These are phyloP conservation scores for Phania funesta DNA, from an alignment of 2,888 invertebrate species.

Conservation along the genomic window DNA sequence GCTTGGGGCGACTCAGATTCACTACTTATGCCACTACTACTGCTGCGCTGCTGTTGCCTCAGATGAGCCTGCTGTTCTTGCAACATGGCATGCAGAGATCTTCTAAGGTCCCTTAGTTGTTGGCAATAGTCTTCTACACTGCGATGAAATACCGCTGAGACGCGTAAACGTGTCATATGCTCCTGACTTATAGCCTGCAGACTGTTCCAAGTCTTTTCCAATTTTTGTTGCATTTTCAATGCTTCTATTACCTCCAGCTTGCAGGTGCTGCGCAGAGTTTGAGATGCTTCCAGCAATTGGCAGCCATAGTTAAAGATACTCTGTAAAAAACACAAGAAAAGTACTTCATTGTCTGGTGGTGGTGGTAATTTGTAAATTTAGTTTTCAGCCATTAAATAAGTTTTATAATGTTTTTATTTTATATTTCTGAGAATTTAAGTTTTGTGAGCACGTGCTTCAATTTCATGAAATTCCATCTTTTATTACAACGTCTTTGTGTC, in stretches of 20 bases:
- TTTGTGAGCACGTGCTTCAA: conserved; percentile 64
- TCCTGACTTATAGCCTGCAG: conserved; percentile 87
- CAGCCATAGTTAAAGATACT: conserved; percentile 91
- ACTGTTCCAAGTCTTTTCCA: conserved; percentile 86
- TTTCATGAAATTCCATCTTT: conserved; percentile 23
- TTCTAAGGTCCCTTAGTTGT: conserved; percentile 83
- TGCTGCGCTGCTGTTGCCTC: conserved; percentile 72
- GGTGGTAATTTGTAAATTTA: neutral
- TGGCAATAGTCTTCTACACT: conserved; percentile 85
- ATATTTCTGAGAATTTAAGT: conserved; percentile 24
- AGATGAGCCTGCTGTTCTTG: conserved; percentile 71
- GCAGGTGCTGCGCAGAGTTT: conserved; percentile 87
- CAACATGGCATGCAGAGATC: conserved; percentile 80
- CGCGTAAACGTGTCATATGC: conserved; percentile 87
- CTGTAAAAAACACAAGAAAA: conserved; percentile 79
- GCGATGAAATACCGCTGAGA: conserved; percentile 88
- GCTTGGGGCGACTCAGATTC: conserved; percentile 62
- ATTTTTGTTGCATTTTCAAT: conserved; percentile 82
- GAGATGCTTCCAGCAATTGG: conserved; percentile 87
- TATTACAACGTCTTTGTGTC: neutral
- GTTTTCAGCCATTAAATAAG: neutral
- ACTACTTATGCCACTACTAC: conserved; percentile 70
- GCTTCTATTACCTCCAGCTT: conserved; percentile 83
- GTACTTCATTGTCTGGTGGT: neutral
- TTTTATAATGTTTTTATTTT: conserved; percentile 6